Evolutionary conservation across 92 coral and sea anemone genomes (phyloP).

Genomic region (Phenganax marumi): DNA sequence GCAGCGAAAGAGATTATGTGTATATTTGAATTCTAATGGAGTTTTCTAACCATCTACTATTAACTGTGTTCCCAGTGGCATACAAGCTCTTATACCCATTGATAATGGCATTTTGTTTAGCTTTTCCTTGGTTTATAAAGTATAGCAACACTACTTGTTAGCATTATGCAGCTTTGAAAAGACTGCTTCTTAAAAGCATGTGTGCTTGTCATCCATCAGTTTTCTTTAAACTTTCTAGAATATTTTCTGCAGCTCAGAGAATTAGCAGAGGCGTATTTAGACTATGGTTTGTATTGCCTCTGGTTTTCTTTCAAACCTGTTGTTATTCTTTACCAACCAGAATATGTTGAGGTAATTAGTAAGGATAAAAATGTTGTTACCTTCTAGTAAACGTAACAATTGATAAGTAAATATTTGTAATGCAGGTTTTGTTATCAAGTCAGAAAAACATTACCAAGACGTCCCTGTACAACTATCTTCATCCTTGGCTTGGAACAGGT

Average conservation of each 20-base stretch:
- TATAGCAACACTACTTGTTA: background rate
- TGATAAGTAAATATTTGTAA: background rate
- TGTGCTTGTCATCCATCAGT: background rate
- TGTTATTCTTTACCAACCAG: slow-evolving; percentile 56
- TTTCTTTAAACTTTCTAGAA: slow-evolving; percentile 19
- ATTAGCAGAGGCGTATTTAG: slow-evolving; percentile 26
- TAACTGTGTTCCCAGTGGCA: too few species aligned
- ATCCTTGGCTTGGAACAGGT: slow-evolving; percentile 82
- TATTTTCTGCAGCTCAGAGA: slow-evolving; percentile 28
- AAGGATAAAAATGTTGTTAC: background rate
- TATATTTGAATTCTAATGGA: too few species aligned
- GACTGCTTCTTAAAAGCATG: background rate
- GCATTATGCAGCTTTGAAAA: background rate
- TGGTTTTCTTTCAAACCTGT: slow-evolving; percentile 64
- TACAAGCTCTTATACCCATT: too few species aligned
- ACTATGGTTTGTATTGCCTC: slow-evolving; percentile 46
- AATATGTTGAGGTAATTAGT: slow-evolving; percentile 59
- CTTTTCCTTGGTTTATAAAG: too few species aligned
- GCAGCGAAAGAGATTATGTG: too few species aligned
- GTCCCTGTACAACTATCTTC: slow-evolving; percentile 46
- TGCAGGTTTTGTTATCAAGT: slow-evolving; percentile 57
- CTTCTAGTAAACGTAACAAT: background rate
- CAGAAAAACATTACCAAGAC: slow-evolving; percentile 63
- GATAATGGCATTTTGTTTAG: too few species aligned
- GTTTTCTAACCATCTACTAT: too few species aligned